Percentiles rank a stretch among this genome's conserved stretches.
Evolutionary conservation across 2,888 invertebrate genomes (phyloP).

Genomic region (Meiosimyza decipiens): DNA sequence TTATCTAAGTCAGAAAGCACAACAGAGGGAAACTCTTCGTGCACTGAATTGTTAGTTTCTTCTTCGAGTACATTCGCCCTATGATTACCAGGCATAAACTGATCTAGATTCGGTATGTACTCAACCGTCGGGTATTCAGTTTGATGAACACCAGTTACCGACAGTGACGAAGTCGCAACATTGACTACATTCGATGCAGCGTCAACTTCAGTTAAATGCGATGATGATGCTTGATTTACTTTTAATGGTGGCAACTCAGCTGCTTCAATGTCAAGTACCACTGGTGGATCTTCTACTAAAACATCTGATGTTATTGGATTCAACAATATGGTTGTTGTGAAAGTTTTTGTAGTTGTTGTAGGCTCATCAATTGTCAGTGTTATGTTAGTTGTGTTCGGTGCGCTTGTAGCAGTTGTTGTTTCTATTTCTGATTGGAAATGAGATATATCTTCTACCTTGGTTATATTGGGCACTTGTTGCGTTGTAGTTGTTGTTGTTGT

Average conservation of each 20-base stretch:
- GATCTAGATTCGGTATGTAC: slow-evolving; percentile 57
- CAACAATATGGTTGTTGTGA: slow-evolving; percentile 47
- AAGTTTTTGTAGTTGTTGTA: slow-evolving; percentile 40
- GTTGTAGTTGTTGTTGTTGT: slow-evolving; percentile 23
- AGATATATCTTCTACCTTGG: neutral
- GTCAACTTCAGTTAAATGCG: slow-evolving; percentile 39
- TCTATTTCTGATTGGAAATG: neutral
- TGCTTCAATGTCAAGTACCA: slow-evolving; percentile 53
- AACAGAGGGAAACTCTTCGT: slow-evolving; percentile 61
- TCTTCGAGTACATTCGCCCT: slow-evolving; percentile 52
- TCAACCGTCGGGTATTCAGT: slow-evolving; percentile 63
- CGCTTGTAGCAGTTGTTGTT: slow-evolving; percentile 36
- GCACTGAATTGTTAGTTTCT: slow-evolving; percentile 64
- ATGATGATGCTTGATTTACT: neutral
- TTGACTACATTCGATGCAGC: slow-evolving; percentile 25
- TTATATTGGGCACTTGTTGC: slow-evolving; percentile 23
- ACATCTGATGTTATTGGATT: slow-evolving; percentile 37
- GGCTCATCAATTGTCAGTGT: slow-evolving; percentile 27
- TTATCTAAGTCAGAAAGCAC: slow-evolving; percentile 54
- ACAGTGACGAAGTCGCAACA: slow-evolving; percentile 45
- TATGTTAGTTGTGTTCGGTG: slow-evolving; percentile 32
- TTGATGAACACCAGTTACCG: slow-evolving; percentile 44
- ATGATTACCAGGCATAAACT: slow-evolving; percentile 44
- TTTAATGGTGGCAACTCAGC: slow-evolving; percentile 36
- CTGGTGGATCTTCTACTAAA: slow-evolving; percentile 47